phyloP scores from a whole-genome alignment of 2,113 vertebrate species.

The Antigone vipio region DNA sequence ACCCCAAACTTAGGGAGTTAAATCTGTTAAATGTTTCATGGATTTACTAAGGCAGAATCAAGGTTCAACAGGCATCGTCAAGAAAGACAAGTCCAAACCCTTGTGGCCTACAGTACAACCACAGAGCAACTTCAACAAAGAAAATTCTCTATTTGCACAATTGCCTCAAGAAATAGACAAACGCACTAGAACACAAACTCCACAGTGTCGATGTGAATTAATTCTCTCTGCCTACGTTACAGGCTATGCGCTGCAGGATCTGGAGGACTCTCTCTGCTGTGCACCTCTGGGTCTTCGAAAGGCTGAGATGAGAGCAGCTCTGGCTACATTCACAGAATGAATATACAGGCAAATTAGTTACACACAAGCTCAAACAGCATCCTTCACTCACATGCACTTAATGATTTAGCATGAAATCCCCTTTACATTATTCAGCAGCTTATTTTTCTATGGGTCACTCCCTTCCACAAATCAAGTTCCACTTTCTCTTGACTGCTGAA shows the following conservation, averaged over 20 bases:
- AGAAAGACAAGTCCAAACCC: neutral
- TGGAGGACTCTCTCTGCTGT: neutral
- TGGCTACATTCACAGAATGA: neutral
- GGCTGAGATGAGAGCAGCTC: neutral
- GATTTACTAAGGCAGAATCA: neutral
- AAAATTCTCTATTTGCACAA: neutral
- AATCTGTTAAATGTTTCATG: neutral
- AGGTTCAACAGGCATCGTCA: neutral
- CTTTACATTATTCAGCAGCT: neutral
- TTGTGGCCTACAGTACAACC: neutral
- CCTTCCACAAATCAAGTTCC: neutral
- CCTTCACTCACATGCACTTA: neutral
- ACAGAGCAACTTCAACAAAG: neutral
- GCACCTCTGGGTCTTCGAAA: neutral
- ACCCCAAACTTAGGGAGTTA: neutral
- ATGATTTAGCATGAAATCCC: neutral
- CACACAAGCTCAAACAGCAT: neutral
- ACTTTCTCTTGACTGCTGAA: neutral
- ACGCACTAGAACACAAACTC: neutral
- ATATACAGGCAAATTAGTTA: neutral
- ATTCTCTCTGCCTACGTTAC: neutral
- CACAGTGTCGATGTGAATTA: rapidly evolving
- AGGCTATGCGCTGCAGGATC: neutral
- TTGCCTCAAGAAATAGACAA: neutral
- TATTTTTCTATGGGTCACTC: neutral